Conservation (phyloP, 2,888 invertebrate genomes). For the Tillus elongatus region DNA sequence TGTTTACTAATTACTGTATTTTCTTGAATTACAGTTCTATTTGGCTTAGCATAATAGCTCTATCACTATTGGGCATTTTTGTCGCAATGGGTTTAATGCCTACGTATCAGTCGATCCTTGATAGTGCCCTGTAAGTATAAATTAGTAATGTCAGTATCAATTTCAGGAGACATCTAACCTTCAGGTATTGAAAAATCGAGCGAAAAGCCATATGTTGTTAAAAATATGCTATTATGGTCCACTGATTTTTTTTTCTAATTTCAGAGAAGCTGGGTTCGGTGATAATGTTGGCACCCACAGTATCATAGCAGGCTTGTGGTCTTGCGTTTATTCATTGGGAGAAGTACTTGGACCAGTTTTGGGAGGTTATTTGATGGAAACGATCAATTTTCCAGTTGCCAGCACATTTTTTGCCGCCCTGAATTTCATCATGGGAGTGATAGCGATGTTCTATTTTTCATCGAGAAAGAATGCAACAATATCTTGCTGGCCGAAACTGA, state of each 20-base stretch:
- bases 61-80: conserved; percentile 58
- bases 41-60: conserved; percentile 55
- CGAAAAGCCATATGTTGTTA: no score
- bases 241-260: conserved; percentile 24
- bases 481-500: no score
- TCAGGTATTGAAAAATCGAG: no score
- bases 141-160: no score
- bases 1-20: neutral
- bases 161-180: no score
- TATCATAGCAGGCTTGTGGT: conserved; percentile 66
- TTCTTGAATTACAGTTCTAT: conserved; percentile 47
- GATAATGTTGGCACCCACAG: conserved; percentile 62
- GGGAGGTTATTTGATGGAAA: conserved; percentile 54
- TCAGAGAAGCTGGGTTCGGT: conserved; percentile 55
- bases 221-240: conserved; percentile 4
- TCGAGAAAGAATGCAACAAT: conserved; percentile 12
- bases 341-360: conserved; percentile 59
- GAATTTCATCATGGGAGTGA: conserved; percentile 45
- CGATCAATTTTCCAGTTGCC: conserved; percentile 58
- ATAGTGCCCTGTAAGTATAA: conserved; percentile 58
- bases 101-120: conserved; percentile 63
- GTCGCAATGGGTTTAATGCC: conserved; percentile 62
- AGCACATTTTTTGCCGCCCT: conserved; percentile 54
- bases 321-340: conserved; percentile 63
- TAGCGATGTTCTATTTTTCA: conserved; percentile 25